Percentiles rank a stretch among this genome's conserved stretches.
phyloP scores from a whole-genome alignment of 2,113 vertebrate species.

The Psettodes erumei region DNA sequence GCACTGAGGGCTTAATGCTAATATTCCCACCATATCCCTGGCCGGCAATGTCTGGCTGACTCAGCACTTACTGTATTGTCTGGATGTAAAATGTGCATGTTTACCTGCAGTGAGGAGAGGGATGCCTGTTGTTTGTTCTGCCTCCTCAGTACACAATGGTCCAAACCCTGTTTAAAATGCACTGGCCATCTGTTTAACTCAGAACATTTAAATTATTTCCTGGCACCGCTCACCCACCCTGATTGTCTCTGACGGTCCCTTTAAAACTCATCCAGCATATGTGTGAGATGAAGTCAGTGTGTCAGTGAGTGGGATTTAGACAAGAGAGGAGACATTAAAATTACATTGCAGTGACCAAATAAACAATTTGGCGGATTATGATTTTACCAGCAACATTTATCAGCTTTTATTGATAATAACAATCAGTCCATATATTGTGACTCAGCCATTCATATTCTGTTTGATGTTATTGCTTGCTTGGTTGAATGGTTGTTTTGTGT shows the following conservation, averaged over 20 bases:
- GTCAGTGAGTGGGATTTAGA: background rate
- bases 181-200: slow-evolving; percentile 56
- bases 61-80: slow-evolving; percentile 51
- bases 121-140: slow-evolving; percentile 50
- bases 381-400: background rate
- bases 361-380: background rate
- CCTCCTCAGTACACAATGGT: slow-evolving; percentile 15
- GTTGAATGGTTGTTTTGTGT: background rate
- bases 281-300: slow-evolving; percentile 16
- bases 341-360: background rate
- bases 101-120: slow-evolving; percentile 50
- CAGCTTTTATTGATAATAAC: background rate
- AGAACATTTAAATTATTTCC: slow-evolving; percentile 46
- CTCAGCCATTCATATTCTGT: background rate
- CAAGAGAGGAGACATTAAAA: slow-evolving; percentile 6
- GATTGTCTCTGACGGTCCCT: slow-evolving; percentile 24
- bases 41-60: slow-evolving; percentile 27
- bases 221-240: background rate
- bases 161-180: slow-evolving; percentile 36
- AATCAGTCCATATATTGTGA: background rate
- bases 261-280: slow-evolving; percentile 32
- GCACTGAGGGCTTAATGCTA: slow-evolving; percentile 14
- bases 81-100: slow-evolving; percentile 32
- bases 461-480: background rate
- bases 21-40: slow-evolving; percentile 27